phyloP scores from a whole-genome alignment of 2,888 invertebrate genomes.

The Opisthograptis luteolata region DNA sequence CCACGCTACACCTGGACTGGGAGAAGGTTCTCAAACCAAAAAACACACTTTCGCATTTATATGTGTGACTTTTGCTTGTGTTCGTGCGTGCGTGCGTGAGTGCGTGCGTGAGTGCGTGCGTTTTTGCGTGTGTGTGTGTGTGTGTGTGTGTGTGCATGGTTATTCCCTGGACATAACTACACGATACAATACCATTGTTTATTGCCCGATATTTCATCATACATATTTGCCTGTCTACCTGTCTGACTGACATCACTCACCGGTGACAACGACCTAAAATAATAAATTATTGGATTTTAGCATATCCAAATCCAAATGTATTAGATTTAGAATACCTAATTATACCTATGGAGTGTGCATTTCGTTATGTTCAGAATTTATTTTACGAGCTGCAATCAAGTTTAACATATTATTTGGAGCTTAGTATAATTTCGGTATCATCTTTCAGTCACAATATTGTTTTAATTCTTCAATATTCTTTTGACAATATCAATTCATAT shows the following conservation, averaged over 20 bases:
- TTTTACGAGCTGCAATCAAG: slow-evolving; percentile 39
- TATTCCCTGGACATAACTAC: not conserved
- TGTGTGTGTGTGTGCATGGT: too few relatives aligned
- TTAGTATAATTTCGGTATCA: slow-evolving; percentile 32
- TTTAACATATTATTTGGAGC: slow-evolving; percentile 28
- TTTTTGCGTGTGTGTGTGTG: too few relatives aligned
- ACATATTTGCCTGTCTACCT: slow-evolving; percentile 59
- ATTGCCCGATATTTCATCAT: slow-evolving; percentile 34
- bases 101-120: too few relatives aligned
- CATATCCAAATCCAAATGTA: slow-evolving; percentile 12
- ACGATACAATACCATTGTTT: slow-evolving; percentile 16
- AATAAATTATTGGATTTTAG: slow-evolving; percentile 70
- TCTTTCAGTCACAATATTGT: slow-evolving; percentile 35
- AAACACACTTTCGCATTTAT: too few relatives aligned
- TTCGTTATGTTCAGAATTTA: slow-evolving; percentile 25
- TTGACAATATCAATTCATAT: too few relatives aligned
- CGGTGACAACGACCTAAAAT: slow-evolving; percentile 75
- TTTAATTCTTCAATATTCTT: too few relatives aligned
- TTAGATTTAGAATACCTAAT: slow-evolving; percentile 10
- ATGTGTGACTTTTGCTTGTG: too few relatives aligned
- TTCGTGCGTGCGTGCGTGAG: too few relatives aligned
- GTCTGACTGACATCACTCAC: slow-evolving; percentile 73
- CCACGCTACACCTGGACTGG: too few relatives aligned
- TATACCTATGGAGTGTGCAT: slow-evolving; percentile 32
- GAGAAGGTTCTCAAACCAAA: too few relatives aligned